These are phyloP conservation scores for Lissonota sp. DNA, from an alignment of 2,888 invertebrate genomes.

Conservation along the genomic window DNA sequence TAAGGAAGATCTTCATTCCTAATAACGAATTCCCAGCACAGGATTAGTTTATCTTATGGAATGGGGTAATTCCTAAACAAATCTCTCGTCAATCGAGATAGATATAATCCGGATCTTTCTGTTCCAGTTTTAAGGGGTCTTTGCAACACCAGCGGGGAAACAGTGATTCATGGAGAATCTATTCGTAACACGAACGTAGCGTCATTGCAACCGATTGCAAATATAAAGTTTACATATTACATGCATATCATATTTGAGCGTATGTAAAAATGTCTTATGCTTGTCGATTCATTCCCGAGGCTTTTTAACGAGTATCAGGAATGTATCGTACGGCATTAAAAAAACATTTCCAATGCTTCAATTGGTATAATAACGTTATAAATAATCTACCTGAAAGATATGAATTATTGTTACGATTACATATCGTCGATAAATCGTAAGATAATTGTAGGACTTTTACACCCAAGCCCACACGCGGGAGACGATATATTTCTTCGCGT, in stretches of 20 bases:
- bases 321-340: background rate
- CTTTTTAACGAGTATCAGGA: too few species aligned
- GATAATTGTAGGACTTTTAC: constrained; percentile 48
- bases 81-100: too few species aligned
- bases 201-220: constrained; percentile 50
- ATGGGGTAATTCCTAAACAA: too few species aligned
- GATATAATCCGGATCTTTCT: too few species aligned
- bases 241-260: background rate
- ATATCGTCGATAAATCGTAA: constrained; percentile 38
- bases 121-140: too few species aligned
- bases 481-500: constrained; percentile 23
- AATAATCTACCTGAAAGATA: background rate
- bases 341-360: background rate
- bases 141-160: too few species aligned
- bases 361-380: background rate
- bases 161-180: constrained; percentile 55
- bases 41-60: too few species aligned
- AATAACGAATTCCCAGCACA: too few species aligned
- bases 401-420: constrained; percentile 26
- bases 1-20: too few species aligned
- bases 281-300: too few species aligned
- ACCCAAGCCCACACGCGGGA: background rate
- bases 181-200: constrained; percentile 26
- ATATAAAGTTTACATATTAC: constrained; percentile 17
- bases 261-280: background rate